Conservation (phyloP, 1,140 invertebrate genomes). For the Pentalonia nigronervosa region DNA sequence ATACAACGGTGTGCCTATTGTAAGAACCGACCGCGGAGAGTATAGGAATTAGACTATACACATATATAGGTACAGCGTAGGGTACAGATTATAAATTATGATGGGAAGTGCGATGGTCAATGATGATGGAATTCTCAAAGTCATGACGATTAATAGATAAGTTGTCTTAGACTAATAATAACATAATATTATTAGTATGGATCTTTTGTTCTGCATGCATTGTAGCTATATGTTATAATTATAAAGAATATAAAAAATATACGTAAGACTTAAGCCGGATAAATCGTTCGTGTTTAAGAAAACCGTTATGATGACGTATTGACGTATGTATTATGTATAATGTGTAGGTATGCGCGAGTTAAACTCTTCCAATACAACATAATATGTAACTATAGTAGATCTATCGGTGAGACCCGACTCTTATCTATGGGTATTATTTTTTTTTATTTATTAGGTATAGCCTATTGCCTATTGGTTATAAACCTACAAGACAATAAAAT, state of each 20-base stretch:
- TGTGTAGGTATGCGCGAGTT: background rate
- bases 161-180: conserved; percentile 20
- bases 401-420: background rate
- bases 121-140: conserved; percentile 6
- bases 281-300: background rate
- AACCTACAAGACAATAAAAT: background rate
- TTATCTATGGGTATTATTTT: background rate
- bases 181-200: background rate
- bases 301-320: background rate
- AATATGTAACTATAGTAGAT: background rate
- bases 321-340: background rate
- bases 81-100: background rate
- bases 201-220: background rate
- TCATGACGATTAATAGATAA: conserved; percentile 49
- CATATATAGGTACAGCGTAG: background rate
- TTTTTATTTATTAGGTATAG: background rate
- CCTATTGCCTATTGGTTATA: background rate
- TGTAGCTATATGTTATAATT: background rate
- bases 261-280: background rate
- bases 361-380: background rate
- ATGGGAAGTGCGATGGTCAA: conserved; percentile 24
- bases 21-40: background rate
- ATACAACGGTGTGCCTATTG: background rate
- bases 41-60: background rate
- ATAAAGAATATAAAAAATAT: background rate